phyloP scores from a whole-genome alignment of 1,140 invertebrate genomes.

The Drosophila littoralis region DNA sequence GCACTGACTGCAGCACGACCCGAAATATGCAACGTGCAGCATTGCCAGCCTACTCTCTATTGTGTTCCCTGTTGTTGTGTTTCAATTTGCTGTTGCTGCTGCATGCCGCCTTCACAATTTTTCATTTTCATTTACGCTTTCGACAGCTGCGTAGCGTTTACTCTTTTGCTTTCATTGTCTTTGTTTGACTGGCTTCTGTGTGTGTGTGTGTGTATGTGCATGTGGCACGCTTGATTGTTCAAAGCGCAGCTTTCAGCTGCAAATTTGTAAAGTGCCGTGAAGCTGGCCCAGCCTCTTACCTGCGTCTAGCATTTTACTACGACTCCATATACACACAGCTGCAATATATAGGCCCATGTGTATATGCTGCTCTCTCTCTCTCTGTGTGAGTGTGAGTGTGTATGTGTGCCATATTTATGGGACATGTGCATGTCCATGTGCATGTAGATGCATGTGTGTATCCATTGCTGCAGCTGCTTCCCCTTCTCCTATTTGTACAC shows the following conservation, averaged over 20 bases:
- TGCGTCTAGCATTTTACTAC: conserved; percentile 71
- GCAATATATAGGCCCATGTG: conserved; percentile 55
- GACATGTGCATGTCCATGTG: conserved; percentile 37
- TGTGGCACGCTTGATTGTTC: conserved; percentile 72
- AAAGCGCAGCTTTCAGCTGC: conserved; percentile 77
- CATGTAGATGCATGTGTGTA: conserved; percentile 51
- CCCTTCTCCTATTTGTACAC: neutral
- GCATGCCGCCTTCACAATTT: conserved; percentile 41
- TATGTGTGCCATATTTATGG: conserved; percentile 50
- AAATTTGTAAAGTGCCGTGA: conserved; percentile 75
- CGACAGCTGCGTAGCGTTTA: conserved; percentile 54
- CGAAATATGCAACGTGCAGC: conserved; percentile 65
- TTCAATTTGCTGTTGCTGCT: conserved; percentile 54
- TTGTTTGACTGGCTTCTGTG: conserved; percentile 14
- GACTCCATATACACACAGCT: conserved; percentile 32
- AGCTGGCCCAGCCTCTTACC: conserved; percentile 43
- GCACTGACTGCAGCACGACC: conserved; percentile 50
- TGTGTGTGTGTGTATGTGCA: conserved; percentile 14
- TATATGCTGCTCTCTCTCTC: conserved; percentile 31
- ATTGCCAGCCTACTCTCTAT: conserved; percentile 23
- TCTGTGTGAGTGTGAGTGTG: conserved; percentile 6
- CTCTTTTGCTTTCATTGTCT: conserved; percentile 72
- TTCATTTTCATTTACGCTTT: conserved; percentile 73
- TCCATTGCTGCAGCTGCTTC: conserved; percentile 44
- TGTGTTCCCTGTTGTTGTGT: conserved; percentile 55